Evolutionary conservation across 2,888 invertebrate species (phyloP).

Genomic region (Ochropleura plecta): DNA sequence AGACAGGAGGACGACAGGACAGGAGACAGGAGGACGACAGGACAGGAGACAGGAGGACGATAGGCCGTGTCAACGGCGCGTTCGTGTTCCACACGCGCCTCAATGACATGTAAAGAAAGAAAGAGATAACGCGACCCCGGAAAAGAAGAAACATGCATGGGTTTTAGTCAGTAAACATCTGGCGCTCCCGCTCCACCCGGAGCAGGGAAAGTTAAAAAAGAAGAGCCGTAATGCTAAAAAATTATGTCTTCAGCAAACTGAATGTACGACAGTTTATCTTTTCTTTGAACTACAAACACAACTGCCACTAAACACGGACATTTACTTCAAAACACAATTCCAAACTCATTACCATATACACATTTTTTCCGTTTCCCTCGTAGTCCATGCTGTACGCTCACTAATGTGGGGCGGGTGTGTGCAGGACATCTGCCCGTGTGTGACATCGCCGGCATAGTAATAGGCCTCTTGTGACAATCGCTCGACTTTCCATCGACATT

Average conservation of each 20-base stretch:
- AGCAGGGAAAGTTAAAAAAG: too few species aligned
- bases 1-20: too few species aligned
- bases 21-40: too few species aligned
- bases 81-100: too few species aligned
- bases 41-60: too few species aligned
- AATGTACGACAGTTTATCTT: neutral
- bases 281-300: neutral
- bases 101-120: too few species aligned
- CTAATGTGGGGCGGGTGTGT: conserved; percentile 67
- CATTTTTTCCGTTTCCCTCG: conserved; percentile 23
- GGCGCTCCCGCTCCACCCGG: too few species aligned
- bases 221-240: neutral
- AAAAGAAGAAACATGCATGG: too few species aligned
- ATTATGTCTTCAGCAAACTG: neutral
- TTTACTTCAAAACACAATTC: conserved; percentile 31
- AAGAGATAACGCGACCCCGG: too few species aligned
- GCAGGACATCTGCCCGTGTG: conserved; percentile 77
- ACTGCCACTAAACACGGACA: conserved; percentile 16
- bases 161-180: too few species aligned
- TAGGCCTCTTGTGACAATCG: conserved; percentile 77
- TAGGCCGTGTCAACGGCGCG: too few species aligned
- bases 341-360: conserved; percentile 30
- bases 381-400: conserved; percentile 58
- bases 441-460: conserved; percentile 80
- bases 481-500: conserved; percentile 82